phyloP scores from a whole-genome alignment of 2,797 vertebrate species.

The Gallirallus australis region DNA sequence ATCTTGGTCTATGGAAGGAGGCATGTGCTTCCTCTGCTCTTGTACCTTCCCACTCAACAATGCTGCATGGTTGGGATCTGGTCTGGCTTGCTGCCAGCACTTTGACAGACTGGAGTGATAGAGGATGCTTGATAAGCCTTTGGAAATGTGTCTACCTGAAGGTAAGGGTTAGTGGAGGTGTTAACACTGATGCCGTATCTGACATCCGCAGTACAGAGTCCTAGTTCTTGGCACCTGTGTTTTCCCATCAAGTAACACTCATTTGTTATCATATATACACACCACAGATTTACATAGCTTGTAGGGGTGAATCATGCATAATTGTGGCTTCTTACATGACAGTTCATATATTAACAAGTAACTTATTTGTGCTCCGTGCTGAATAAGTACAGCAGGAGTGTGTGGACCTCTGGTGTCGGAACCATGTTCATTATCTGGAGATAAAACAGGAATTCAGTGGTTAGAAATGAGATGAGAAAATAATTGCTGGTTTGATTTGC shows the following conservation, averaged over 20 bases:
- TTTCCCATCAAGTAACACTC: conserved; percentile 61
- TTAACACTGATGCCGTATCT: conserved; percentile 48
- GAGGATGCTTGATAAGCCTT: conserved; percentile 30
- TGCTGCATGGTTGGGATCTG: background rate
- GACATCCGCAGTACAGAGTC: conserved; percentile 26
- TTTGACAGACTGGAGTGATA: background rate
- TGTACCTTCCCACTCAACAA: background rate
- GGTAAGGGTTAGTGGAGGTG: conserved; percentile 39
- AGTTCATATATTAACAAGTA: conserved; percentile 58
- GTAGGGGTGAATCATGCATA: conserved; percentile 60
- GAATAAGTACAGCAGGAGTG: background rate
- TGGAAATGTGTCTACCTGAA: conserved; percentile 54
- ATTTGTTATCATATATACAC: conserved; percentile 58
- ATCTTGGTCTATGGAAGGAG: background rate
- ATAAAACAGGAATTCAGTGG: conserved; percentile 42
- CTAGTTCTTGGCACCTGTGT: conserved; percentile 49
- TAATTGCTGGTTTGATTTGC: conserved; percentile 53
- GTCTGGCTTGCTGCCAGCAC: background rate
- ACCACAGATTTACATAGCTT: conserved; percentile 49
- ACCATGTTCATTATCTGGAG: conserved; percentile 43
- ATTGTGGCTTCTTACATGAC: conserved; percentile 65
- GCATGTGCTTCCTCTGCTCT: background rate
- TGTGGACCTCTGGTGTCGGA: conserved; percentile 61
- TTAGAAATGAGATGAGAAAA: conserved; percentile 44
- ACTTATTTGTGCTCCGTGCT: background rate